Evolutionary conservation across 1,140 invertebrate species (phyloP).

Genomic region (Homarus americanus): DNA sequence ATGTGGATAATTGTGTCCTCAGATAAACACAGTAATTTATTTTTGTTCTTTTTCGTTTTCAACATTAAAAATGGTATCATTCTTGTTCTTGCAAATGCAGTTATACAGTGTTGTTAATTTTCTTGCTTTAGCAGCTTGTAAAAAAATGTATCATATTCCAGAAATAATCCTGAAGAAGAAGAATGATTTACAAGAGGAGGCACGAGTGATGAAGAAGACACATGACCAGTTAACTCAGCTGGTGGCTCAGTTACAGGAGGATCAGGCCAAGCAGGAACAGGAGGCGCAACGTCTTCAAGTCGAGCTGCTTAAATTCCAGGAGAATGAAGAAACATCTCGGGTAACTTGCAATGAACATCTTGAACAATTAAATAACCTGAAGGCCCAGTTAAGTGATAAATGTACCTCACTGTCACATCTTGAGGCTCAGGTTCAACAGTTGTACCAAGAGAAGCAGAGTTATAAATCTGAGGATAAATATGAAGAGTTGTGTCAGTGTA

Average conservation of each 20-base stretch:
- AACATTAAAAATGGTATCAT: no score
- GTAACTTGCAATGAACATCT: slow-evolving; percentile 2
- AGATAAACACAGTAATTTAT: no score
- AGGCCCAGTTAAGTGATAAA: slow-evolving; percentile 3
- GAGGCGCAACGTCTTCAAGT: neutral
- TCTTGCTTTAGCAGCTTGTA: no score
- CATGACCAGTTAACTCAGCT: slow-evolving; percentile 2
- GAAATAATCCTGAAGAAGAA: slow-evolving; percentile 13
- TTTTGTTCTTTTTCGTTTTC: no score
- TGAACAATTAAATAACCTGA: slow-evolving; percentile 20
- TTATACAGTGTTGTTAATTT: no score
- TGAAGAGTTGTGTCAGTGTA: slow-evolving; percentile 11
- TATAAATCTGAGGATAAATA: no score
- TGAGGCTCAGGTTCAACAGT: neutral
- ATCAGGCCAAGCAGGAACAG: neutral
- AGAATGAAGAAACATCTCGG: neutral
- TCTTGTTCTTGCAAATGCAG: no score
- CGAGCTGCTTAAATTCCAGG: neutral
- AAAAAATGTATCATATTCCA: neutral
- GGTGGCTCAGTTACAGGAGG: neutral
- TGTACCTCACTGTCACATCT: neutral
- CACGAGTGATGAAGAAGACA: neutral
- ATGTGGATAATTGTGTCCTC: no score
- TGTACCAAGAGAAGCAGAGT: slow-evolving; percentile 23
- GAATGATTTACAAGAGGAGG: slow-evolving; percentile 22